A percentile compares a stretch with the other conserved stretches of the same genome.
Evolutionary conservation across 2,797 vertebrate species (phyloP).

Genomic region (Morus bassanus): DNA sequence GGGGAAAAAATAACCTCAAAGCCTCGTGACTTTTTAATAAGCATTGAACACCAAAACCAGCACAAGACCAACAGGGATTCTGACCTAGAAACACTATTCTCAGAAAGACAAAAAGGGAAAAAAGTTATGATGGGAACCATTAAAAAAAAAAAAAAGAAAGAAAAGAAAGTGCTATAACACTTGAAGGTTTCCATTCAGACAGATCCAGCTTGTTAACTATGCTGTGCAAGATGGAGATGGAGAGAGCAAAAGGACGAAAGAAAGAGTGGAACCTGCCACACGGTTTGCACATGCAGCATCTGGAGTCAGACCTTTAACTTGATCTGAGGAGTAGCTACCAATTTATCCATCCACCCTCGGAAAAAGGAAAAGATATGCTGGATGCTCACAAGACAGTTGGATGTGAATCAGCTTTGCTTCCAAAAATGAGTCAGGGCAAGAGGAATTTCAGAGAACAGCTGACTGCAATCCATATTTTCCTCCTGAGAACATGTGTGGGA

Average conservation of each 20-base stretch:
- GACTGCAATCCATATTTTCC: neutral
- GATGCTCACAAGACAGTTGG: neutral
- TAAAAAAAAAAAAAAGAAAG: neutral
- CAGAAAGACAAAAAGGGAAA: neutral
- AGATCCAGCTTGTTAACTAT: neutral
- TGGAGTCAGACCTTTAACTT: neutral
- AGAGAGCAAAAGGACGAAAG: neutral
- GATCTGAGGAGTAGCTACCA: neutral
- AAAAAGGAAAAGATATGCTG: neutral
- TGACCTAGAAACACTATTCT: conserved; percentile 46
- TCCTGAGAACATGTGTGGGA: neutral
- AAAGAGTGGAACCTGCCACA: neutral
- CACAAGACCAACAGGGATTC: conserved; percentile 13
- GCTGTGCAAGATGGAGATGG: neutral
- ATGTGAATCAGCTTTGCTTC: neutral
- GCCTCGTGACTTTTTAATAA: conserved; percentile 26
- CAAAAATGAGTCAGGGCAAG: conserved; percentile 3
- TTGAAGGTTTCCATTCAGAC: neutral
- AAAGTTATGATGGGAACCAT: neutral
- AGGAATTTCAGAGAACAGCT: conserved; percentile 23
- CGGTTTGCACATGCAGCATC: neutral
- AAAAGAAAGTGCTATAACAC: neutral
- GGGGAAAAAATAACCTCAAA: conserved; percentile 20
- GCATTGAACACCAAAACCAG: neutral
- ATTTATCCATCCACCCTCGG: neutral